Percentiles rank a stretch among this genome's conserved stretches.
These are phyloP conservation scores for Poecilia gillii DNA, from an alignment of 2,797 vertebrate species.

Conservation along the genomic window DNA sequence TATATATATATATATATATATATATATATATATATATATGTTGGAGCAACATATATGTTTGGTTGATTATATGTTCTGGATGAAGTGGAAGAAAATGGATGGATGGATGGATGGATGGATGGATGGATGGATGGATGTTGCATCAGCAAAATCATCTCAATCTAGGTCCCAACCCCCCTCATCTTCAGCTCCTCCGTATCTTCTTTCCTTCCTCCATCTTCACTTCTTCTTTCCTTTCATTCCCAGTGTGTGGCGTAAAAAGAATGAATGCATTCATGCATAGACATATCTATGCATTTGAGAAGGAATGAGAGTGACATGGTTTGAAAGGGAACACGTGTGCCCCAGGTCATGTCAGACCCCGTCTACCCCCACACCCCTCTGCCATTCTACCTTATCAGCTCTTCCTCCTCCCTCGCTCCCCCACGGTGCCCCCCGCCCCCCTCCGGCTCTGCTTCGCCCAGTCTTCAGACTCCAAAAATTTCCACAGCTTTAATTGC, in stretches of 20 bases:
- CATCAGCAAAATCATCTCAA: slow-evolving; percentile 47
- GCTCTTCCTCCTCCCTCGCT: slow-evolving; percentile 39
- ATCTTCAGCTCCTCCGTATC: slow-evolving; percentile 18
- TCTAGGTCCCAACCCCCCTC: slow-evolving; percentile 37
- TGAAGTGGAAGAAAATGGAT: no score
- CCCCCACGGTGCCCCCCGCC: background rate
- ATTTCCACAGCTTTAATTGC: background rate
- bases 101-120: no score
- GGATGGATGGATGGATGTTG: background rate
- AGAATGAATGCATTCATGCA: slow-evolving; percentile 22
- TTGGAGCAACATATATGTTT: no score
- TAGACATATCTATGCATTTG: slow-evolving; percentile 42
- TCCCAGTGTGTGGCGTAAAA: slow-evolving; percentile 42
- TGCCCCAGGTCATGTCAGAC: slow-evolving; percentile 64
- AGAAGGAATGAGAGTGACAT: slow-evolving; percentile 70
- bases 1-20: no score
- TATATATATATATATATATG: no score
- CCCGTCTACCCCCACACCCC: slow-evolving; percentile 35
- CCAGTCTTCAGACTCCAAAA: slow-evolving; percentile 35
- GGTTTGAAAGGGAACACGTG: slow-evolving; percentile 77
- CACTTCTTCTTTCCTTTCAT: slow-evolving; percentile 50
- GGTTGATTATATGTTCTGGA: no score
- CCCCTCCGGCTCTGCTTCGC: slow-evolving; percentile 5
- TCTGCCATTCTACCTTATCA: slow-evolving; percentile 44
- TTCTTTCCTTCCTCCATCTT: slow-evolving; percentile 15